phyloP scores from a whole-genome alignment of 2,888 invertebrate genomes.

The Agriopis marginaria region DNA sequence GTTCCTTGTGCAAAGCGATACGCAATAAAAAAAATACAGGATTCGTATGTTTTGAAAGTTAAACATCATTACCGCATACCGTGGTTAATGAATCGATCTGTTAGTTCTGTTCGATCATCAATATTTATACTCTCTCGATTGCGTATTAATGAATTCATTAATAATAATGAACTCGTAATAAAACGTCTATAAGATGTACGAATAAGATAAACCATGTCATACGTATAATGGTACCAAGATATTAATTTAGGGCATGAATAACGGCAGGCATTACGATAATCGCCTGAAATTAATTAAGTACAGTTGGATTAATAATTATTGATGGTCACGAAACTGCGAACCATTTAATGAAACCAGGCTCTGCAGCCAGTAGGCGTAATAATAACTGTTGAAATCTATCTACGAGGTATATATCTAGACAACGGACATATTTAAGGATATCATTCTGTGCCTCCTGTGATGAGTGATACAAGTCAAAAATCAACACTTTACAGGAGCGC shows the following conservation, averaged over 20 bases:
- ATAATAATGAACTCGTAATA: conserved; percentile 9
- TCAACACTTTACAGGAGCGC: too few relatives aligned
- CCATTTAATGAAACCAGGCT: conserved; percentile 4
- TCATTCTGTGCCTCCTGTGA: too few relatives aligned
- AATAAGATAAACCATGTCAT: conserved; percentile 20
- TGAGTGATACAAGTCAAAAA: too few relatives aligned
- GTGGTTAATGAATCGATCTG: not conserved
- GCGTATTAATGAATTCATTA: conserved; percentile 10
- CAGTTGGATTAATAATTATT: conserved; percentile 27
- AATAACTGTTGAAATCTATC: not conserved
- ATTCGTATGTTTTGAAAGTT: not conserved
- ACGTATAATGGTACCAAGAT: conserved; percentile 17
- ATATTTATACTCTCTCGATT: conserved; percentile 6
- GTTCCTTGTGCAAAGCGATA: not conserved
- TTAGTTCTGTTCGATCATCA: conserved; percentile 7
- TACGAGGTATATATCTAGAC: too few relatives aligned
- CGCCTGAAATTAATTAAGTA: conserved; percentile 31
- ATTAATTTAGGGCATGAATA: conserved; percentile 33
- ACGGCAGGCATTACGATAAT: conserved; percentile 27
- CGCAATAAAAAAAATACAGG: too few relatives aligned
- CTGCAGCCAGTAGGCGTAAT: not conserved
- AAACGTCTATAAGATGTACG: conserved; percentile 10
- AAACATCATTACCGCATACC: not conserved
- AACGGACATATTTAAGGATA: too few relatives aligned
- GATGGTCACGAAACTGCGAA: conserved; percentile 9